Conservation (phyloP, 1,140 invertebrate genomes). For the Bathynomus jamesi region DNA sequence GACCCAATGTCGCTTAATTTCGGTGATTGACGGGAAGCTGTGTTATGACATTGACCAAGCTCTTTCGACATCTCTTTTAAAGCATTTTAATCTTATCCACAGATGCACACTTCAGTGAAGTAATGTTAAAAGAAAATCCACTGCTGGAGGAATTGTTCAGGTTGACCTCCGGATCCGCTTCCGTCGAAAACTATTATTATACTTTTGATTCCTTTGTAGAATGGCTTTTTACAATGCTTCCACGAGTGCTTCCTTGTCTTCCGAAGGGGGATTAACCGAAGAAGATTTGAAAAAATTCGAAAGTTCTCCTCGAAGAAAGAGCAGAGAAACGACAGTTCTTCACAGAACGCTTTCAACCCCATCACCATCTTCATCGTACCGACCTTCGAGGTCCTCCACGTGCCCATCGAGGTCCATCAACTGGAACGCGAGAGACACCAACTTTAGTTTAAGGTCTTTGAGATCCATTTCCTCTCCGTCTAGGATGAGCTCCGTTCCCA, state of each 20-base stretch:
- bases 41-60: no score
- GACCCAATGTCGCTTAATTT: no score
- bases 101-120: no score
- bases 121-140: no score
- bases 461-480: not conserved
- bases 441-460: not conserved
- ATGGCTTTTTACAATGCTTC: not conserved
- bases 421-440: not conserved
- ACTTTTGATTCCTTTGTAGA: not conserved
- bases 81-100: no score
- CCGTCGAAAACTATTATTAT: no score
- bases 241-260: not conserved
- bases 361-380: not conserved
- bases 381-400: not conserved
- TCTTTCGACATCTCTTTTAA: no score
- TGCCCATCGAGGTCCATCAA: not conserved
- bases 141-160: no score
- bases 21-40: no score
- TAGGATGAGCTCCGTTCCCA: not conserved
- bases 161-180: no score
- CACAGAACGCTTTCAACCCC: not conserved
- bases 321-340: not conserved
- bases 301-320: not conserved
- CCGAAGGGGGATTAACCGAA: not conserved
- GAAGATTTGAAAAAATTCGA: not conserved